Base-by-base conservation (phyloP, 2,888 invertebrate genomes). In the Punctoribates punctum region DNA sequence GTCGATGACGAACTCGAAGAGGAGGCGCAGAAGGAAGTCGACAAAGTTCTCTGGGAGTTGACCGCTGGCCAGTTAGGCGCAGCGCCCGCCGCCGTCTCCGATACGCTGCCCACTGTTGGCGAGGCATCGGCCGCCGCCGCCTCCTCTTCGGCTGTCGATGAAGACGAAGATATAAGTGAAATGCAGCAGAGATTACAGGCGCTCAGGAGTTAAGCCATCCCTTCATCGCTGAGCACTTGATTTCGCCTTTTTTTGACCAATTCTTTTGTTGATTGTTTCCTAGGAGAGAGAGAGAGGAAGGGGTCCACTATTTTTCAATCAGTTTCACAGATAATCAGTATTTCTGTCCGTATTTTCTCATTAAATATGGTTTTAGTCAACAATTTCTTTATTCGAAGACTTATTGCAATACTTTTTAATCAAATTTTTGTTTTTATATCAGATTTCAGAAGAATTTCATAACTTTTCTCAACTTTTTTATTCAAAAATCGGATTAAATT, bases 21-120 rank as follows among this genome's bases (percentile, higher is more conserved):
- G 82, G 94, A 93, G 81, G 97, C 95, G 6, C 94, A 96, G 84
- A 89, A 89, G 79, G 96, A 97, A 86, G 91, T 96, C 38, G 94
- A 95, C 82, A 94, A 93, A 65, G 75, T 81, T 20, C 51, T 80
- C 17, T 78, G 77, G 76, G 79, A 81, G 62, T 73, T 80, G 25
- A 80, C 80, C 17, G 78, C 79, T 84, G 85, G 96, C 77, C 92
- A 93, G 84, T 86, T 97, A 76, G 96, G 96, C 42, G 92, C 92
- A 82, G 96, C 96, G 0, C 96, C 96, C 0, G 87, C 89, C 46
- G 86, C 86, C 42, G 86, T 86, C 3, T 84, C 84, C 6, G 87
- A 87, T 80, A 84, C 85, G 1, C 81, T 87, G 60, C 86, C 86
- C n/a, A 75, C 77, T 73, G 80, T 80, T 60, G 80, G 79, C 42